Evolutionary conservation across 37 sponge, comb jelly and placozoan species (phyloP), one percentile per base, ranked within the genome.

Genomic region (Ianthella basta): DNA sequence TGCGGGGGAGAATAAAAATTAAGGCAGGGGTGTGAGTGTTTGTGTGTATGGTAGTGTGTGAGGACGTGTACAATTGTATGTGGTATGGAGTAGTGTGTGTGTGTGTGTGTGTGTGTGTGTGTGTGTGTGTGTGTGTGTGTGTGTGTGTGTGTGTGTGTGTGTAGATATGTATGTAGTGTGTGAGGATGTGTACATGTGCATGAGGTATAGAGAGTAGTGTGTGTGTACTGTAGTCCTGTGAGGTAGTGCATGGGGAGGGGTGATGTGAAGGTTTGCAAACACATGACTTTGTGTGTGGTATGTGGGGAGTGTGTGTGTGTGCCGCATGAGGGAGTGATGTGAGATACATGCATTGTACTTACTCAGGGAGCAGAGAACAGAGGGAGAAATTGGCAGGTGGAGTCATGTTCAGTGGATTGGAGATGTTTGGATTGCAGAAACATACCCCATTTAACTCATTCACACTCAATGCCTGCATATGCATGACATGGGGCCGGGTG

Each of bases 401-500:
- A 36, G n/a, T 53, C 54, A 75, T 18, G 78, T 50, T 75, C 1
- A 16, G 34, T 1, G 20, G 37, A 10, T 0, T 75, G 53, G 40
- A 24, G 5, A 44, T 44, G 50, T 44, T 8, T 44, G 33, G 24
- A 41, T 36, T 24, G 40, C 78, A 75, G 78, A 36, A 75, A 14
- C 78, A 75, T 5, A 2, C 13, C 15, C 78, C 86, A 23, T 80
- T 20, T 50, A 86, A 1, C 70, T 86, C 86, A 44, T 86, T 86
- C 37, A 86, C 81, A 65, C 79, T 50, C 15, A 86, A 23, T 40
- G 87, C 81, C 87, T 86, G 54, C 59, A 70, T 4, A n/a, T n/a
- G 53, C 5, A 12, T 25, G 37, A 6, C 3, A 61, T 61, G 25
- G n/a, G 63, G n/a, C 12, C 4, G 63, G 8, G 25, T 61, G 25